Evolutionary conservation across 2,888 invertebrate species (phyloP).

Genomic region (Dexiosoma caninum): DNA sequence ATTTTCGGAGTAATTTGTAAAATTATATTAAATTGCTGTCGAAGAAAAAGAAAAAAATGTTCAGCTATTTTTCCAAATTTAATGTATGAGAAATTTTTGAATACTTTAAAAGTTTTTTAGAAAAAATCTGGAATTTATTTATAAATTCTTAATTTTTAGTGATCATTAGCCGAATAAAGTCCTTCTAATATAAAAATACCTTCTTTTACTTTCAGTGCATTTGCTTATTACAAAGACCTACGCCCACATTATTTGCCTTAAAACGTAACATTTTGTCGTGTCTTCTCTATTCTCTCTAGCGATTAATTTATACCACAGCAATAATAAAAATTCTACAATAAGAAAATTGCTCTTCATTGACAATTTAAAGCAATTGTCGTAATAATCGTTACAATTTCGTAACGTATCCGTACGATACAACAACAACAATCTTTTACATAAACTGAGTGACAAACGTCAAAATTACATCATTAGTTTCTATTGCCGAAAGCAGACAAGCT

Average conservation of each 20-base stretch:
- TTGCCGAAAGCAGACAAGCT: not conserved
- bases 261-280: conserved; percentile 29
- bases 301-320: conserved; percentile 38
- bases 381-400: conserved; percentile 64
- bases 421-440: conserved; percentile 12
- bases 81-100: no score
- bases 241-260: conserved; percentile 32
- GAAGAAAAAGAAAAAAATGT: no score
- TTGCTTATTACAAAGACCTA: conserved; percentile 25
- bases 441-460: conserved; percentile 54
- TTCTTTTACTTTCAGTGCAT: no score
- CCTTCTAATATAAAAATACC: no score
- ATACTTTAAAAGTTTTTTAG: no score
- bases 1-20: no score
- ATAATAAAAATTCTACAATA: not conserved
- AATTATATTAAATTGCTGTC: no score
- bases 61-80: no score
- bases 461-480: conserved; percentile 54
- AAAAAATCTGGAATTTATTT: no score
- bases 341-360: conserved; percentile 9
- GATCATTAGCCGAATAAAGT: no score
- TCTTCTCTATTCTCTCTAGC: conserved; percentile 17
- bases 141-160: no score
- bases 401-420: conserved; percentile 57
- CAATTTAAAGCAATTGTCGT: conserved; percentile 59